phyloP scores from a whole-genome alignment of 2,113 vertebrate species.

The Crotalus viridis region DNA sequence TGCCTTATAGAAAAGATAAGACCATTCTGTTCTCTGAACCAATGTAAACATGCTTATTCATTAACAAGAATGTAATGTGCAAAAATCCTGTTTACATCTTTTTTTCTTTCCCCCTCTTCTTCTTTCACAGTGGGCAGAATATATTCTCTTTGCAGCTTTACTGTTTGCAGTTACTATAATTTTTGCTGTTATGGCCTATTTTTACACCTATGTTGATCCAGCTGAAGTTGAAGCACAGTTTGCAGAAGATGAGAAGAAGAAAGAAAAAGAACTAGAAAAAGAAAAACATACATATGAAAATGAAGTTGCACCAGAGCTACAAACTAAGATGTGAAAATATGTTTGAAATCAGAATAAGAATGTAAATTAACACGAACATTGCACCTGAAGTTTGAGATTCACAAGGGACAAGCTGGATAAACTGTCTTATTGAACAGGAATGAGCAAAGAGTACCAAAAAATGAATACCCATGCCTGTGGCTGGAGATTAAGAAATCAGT shows the following conservation, averaged over 20 bases:
- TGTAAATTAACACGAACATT: conserved; percentile 16
- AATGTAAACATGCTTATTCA: not conserved
- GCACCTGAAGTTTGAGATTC: conserved; percentile 21
- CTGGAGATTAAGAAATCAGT: conserved; percentile 24
- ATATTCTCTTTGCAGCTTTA: conserved; percentile 86
- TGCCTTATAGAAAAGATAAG: not conserved
- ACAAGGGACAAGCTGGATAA: conserved; percentile 13
- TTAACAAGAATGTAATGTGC: fast-evolving
- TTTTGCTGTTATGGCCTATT: conserved; percentile 89
- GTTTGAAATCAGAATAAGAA: not conserved
- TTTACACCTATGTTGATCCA: conserved; percentile 90
- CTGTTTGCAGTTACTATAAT: conserved; percentile 83
- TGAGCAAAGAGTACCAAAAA: conserved; percentile 13
- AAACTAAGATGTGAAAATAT: conserved; percentile 70
- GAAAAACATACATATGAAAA: not conserved
- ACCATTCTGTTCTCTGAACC: not conserved
- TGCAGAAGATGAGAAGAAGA: conserved; percentile 57
- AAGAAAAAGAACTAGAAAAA: conserved; percentile 61
- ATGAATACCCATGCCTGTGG: conserved; percentile 12
- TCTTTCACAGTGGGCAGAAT: conserved; percentile 87
- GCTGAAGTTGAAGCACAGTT: conserved; percentile 83
- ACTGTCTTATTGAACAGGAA: not conserved
- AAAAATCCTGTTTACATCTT: not conserved
- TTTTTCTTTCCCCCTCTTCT: not conserved
- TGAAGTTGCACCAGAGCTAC: conserved; percentile 19